These are phyloP conservation scores for Dugesia japonica DNA, from an alignment of 2,888 invertebrate species.

Conservation along the genomic window DNA sequence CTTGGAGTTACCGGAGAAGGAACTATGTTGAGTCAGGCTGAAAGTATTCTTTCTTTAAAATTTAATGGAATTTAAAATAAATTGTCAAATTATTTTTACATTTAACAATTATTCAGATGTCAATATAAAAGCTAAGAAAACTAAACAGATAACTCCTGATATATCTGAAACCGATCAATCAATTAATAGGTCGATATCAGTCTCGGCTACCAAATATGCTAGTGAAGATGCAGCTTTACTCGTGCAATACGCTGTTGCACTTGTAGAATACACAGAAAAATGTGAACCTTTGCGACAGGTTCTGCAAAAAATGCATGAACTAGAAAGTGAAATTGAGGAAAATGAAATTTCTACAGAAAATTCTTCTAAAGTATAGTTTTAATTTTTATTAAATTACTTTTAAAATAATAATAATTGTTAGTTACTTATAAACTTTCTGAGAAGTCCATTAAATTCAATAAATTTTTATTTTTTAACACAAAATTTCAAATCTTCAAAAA, in stretches of 20 bases:
- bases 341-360: constrained; percentile 40
- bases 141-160: neutral
- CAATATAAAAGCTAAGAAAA: constrained; percentile 6
- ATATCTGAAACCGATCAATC: neutral
- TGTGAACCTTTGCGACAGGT: constrained; percentile 42
- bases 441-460: no score
- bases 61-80: neutral
- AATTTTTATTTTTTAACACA: no score
- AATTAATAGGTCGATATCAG: constrained; percentile 40
- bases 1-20: constrained; percentile 45
- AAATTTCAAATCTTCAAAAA: no score
- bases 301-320: constrained; percentile 42
- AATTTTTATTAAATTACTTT: neutral
- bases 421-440: no score
- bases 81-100: no score
- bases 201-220: constrained; percentile 45
- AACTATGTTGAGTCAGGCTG: constrained; percentile 44
- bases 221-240: constrained; percentile 47
- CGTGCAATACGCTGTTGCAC: constrained; percentile 47
- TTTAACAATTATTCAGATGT: neutral
- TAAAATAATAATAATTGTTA: neutral
- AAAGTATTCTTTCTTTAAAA: constrained; percentile 30
- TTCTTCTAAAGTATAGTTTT: neutral
- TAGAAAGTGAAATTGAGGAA: constrained; percentile 46
- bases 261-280: constrained; percentile 45